Conservation (phyloP, 2,113 vertebrate genomes). For the Zosterops pallidus region DNA sequence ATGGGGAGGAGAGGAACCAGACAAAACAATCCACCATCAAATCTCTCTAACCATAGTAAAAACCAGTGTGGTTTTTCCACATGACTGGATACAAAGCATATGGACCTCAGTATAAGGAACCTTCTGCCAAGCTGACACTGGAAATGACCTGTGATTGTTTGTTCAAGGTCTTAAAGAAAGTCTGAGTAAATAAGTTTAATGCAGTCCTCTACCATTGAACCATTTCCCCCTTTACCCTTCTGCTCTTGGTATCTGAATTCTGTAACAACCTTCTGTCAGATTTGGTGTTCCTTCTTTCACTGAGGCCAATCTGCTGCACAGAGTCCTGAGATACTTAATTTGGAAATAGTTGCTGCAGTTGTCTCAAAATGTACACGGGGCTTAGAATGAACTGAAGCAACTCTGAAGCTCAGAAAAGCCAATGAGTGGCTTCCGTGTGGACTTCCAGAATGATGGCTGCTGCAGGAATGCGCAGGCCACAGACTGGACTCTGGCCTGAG, state of each 20-base stretch:
- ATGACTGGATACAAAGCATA: neutral
- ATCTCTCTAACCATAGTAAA: neutral
- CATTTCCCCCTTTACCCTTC: neutral
- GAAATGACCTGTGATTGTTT: neutral
- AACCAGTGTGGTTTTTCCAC: neutral
- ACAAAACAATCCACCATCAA: neutral
- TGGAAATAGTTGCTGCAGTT: neutral
- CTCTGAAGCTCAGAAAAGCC: neutral
- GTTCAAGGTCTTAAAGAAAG: neutral
- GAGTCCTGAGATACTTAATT: neutral
- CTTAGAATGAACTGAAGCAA: neutral
- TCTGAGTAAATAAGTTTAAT: neutral
- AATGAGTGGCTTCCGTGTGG: neutral
- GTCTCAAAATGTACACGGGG: fast-evolving
- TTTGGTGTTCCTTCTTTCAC: neutral
- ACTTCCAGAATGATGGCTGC: neutral
- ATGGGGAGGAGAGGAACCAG: neutral
- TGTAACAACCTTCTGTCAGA: neutral
- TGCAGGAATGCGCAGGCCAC: neutral
- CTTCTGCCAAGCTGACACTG: neutral
- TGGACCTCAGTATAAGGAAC: neutral
- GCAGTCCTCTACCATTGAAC: neutral
- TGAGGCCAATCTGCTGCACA: neutral
- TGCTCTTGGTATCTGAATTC: neutral
- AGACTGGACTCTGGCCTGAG: neutral